Base-by-base conservation (phyloP, 1,140 invertebrate species). In the Bacillus rossius region DNA sequence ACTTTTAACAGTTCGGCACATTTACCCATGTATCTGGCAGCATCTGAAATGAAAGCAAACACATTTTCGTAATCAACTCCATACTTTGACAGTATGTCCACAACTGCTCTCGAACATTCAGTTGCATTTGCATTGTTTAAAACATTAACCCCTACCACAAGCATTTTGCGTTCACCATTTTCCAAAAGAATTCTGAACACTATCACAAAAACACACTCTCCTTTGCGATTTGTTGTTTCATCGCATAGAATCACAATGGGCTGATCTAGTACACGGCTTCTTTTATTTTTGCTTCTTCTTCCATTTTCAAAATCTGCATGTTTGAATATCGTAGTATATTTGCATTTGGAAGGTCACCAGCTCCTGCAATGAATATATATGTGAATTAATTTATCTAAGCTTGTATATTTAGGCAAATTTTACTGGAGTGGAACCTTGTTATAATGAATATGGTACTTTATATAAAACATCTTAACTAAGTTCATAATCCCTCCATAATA, bases 61-160 rank as follows among this genome's bases (percentile, higher is more conserved):
- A 55, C 38, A 55, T 45, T 22, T 52, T 55, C 53, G 17, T 43
- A 55, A 17, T 55, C 3, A n/a, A 55, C 51, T 23, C 43, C 53
- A 16, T 45, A 55, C 20, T 45, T 43, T 13, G 40, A 23, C 20
- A 55, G 13, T 22, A 37, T 47, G 20, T 8, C 19, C 40, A 42
- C 43, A 55, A 55, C 37, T 13, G 53, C 14, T 5, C 40, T 19
- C 20, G 53, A 23, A 55, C 53, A 55, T 42, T 42, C 20, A 10
- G 38, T 23, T 29, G 37, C 4, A 47, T 55, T 37, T 20, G 53
- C 53, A 14, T 43, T 55, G 14, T 3, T 3, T 3, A 55, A 29
- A 45, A 55, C 7, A 2, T 13, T 22, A 10, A 45, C 7, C 1
- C 13, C 53, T n/a, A 13, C 53, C n/a, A 55, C 49, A 51, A 23